Conservation (phyloP, 2,113 vertebrate genomes). For the Grallaria varia region DNA sequence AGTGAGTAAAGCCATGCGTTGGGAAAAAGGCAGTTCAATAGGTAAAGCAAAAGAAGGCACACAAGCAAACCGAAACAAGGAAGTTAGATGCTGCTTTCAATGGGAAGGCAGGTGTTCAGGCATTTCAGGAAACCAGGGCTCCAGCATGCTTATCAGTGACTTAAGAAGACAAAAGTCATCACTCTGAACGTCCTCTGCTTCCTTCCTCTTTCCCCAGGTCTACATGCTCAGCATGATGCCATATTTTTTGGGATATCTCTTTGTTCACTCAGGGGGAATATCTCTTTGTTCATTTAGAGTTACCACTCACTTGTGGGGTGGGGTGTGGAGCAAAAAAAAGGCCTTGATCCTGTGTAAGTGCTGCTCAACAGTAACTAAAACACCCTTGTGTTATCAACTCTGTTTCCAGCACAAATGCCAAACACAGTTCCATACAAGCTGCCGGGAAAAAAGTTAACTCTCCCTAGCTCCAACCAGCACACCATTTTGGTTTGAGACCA, state of each 20-base stretch:
- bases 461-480: neutral
- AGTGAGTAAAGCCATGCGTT: neutral
- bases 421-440: neutral
- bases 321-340: neutral
- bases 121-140: neutral
- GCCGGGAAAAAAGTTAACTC: neutral
- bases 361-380: neutral
- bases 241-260: neutral
- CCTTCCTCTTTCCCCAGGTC: neutral
- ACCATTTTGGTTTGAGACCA: neutral
- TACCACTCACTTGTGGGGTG: accelerated
- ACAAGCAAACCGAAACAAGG: neutral
- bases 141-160: neutral
- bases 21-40: neutral
- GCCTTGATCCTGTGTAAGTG: neutral
- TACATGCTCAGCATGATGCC: neutral
- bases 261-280: neutral
- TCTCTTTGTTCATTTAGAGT: neutral
- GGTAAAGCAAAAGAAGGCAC: neutral
- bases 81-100: neutral
- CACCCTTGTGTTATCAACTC: neutral
- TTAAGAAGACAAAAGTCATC: neutral
- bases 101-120: neutral
- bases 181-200: neutral
- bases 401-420: neutral